Percentiles rank a stretch among this genome's conserved stretches.
phyloP scores from a whole-genome alignment of 2,888 invertebrate species.

The Petrolisthes manimaculis region DNA sequence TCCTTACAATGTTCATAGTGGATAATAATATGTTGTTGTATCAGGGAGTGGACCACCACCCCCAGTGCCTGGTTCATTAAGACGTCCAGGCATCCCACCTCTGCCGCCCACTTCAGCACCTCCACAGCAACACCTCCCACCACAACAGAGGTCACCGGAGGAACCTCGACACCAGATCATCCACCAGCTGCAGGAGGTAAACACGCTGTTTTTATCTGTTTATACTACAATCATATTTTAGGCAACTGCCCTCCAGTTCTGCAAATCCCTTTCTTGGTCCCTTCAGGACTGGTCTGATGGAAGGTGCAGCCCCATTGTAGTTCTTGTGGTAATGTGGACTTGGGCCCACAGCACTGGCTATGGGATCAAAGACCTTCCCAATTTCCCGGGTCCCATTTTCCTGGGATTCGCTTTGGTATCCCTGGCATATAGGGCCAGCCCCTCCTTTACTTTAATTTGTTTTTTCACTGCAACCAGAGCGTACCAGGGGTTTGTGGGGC shows the following conservation, averaged over 20 bases:
- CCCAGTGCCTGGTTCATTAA: constrained; percentile 41
- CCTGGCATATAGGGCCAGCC: too few relatives aligned
- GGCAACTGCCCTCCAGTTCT: not conserved
- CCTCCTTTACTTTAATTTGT: too few relatives aligned
- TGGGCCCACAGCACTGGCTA: too few relatives aligned
- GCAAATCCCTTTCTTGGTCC: not conserved
- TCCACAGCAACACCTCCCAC: constrained; percentile 51
- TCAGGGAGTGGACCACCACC: constrained; percentile 60
- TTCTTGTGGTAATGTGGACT: too few relatives aligned
- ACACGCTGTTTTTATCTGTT: not conserved
- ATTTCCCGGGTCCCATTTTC: too few relatives aligned
- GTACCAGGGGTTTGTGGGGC: too few relatives aligned
- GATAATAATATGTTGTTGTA: too few relatives aligned
- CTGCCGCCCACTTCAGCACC: constrained; percentile 58
- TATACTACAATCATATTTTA: not conserved
- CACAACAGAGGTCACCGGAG: constrained; percentile 60
- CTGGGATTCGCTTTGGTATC: too few relatives aligned
- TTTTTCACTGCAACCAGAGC: too few relatives aligned
- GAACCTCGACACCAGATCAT: constrained; percentile 65
- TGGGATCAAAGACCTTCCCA: too few relatives aligned
- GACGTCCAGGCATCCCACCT: constrained; percentile 55
- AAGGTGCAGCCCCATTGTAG: too few relatives aligned
- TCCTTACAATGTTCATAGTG: too few relatives aligned
- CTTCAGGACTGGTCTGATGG: not conserved
- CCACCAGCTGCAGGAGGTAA: constrained; percentile 65